Conservation (phyloP, 2,113 vertebrate genomes). For the Mohoua ochrocephala region DNA sequence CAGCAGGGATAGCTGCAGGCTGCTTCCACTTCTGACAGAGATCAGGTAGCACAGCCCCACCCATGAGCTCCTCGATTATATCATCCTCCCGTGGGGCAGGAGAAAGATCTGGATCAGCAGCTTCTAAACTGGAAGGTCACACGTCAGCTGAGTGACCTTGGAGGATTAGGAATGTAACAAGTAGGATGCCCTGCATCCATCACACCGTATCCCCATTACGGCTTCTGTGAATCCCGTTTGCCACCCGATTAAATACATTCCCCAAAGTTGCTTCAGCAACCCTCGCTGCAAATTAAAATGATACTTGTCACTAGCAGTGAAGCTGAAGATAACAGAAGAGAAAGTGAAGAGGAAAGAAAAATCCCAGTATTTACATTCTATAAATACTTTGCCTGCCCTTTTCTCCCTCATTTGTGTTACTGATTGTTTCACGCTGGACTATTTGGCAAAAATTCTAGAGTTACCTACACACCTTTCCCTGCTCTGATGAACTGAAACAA, state of each 20-base stretch:
- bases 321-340: not conserved
- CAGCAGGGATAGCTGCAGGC: too few species aligned
- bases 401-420: not conserved
- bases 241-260: not conserved
- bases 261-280: conserved; percentile 1
- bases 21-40: not conserved
- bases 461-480: not conserved
- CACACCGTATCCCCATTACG: not conserved
- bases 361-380: not conserved
- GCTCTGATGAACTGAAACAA: not conserved
- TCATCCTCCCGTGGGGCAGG: not conserved
- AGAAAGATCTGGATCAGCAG: not conserved
- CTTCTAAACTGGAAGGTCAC: not conserved
- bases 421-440: not conserved
- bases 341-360: not conserved
- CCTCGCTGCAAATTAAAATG: not conserved
- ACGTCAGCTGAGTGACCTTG: not conserved
- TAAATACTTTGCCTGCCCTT: not conserved
- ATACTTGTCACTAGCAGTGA: not conserved
- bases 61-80: not conserved
- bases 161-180: not conserved
- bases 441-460: not conserved
- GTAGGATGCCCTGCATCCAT: not conserved
- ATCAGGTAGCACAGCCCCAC: not conserved
- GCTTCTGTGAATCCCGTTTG: not conserved